Percentiles rank a stretch among this genome's conserved stretches.
Evolutionary conservation across 1,140 invertebrate genomes (phyloP).

Genomic region (Trissolcus basalis): DNA sequence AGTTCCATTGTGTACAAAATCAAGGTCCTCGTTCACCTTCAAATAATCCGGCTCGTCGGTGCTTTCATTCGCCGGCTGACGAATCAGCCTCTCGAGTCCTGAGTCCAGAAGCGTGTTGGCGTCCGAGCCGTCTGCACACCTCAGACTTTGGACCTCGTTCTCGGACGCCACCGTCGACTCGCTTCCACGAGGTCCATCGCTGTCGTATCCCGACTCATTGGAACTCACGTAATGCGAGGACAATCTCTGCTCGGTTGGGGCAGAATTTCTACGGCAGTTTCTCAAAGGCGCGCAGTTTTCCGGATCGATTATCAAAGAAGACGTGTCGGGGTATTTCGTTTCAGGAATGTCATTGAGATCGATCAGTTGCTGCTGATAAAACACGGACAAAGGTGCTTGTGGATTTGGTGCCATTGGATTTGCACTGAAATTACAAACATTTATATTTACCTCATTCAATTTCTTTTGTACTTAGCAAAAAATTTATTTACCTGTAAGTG

Average conservation of each 20-base stretch:
- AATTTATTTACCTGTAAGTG: constrained; percentile 45
- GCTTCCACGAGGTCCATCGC: constrained; percentile 80
- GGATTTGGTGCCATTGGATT: constrained; percentile 53
- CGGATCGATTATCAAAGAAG: constrained; percentile 53
- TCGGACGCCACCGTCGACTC: constrained; percentile 69
- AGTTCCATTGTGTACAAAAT: constrained; percentile 13
- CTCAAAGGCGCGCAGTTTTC: constrained; percentile 65
- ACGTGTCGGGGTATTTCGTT: constrained; percentile 61
- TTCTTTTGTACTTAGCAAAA: background rate
- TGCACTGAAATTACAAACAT: constrained; percentile 16
- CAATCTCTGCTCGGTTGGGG: constrained; percentile 70
- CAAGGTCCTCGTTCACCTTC: constrained; percentile 28
- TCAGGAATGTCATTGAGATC: constrained; percentile 54
- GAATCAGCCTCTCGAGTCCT: constrained; percentile 69
- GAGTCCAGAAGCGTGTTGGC: constrained; percentile 72
- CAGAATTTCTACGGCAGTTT: constrained; percentile 68
- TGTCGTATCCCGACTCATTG: constrained; percentile 89
- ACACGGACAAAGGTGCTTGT: constrained; percentile 22
- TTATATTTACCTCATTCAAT: background rate
- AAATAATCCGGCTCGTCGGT: constrained; percentile 48
- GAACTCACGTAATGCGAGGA: constrained; percentile 83
- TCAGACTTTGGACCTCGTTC: constrained; percentile 66
- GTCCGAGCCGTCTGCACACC: constrained; percentile 70
- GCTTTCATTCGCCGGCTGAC: constrained; percentile 66
- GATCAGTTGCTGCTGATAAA: constrained; percentile 25